Conservation (phyloP, 2,797 vertebrate species). For the Erpetoichthys calabaricus region DNA sequence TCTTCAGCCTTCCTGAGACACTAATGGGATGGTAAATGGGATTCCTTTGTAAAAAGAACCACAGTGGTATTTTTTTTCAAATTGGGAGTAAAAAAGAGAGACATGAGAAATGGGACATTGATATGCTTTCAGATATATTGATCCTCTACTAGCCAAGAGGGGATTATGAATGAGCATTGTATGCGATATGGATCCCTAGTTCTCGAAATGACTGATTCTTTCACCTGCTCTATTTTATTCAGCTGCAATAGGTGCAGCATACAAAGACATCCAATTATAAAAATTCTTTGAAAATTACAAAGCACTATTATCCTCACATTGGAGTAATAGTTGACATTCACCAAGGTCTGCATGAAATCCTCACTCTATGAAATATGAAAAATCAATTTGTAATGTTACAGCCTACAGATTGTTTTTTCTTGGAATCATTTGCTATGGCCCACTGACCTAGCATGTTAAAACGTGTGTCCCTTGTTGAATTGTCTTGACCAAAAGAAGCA, state of each 20-base stretch:
- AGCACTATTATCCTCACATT: background rate
- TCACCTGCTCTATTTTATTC: background rate
- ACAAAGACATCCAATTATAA: background rate
- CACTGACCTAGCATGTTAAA: conserved; percentile 20
- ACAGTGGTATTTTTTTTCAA: too few species aligned
- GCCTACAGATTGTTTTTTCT: conserved; percentile 14
- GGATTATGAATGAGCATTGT: too few species aligned
- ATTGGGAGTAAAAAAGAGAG: too few species aligned
- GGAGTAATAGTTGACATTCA: conserved; percentile 12
- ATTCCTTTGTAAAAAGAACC: too few species aligned
- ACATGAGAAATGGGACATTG: too few species aligned
- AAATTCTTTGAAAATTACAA: background rate
- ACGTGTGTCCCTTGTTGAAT: conserved; percentile 12
- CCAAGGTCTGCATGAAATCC: conserved; percentile 12
- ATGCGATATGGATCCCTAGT: too few species aligned
- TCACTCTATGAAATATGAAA: conserved; percentile 27
- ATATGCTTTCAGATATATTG: too few species aligned
- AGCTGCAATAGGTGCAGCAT: background rate
- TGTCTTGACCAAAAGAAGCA: conserved; percentile 7
- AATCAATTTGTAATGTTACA: conserved; percentile 28
- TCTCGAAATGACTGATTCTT: too few species aligned
- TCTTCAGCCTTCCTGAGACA: too few species aligned
- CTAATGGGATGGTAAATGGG: too few species aligned
- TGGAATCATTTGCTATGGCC: conserved; percentile 25
- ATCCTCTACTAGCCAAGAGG: too few species aligned